Base-by-base conservation (phyloP, 2,797 vertebrate genomes). In the Brachyalestes nurse region DNA sequence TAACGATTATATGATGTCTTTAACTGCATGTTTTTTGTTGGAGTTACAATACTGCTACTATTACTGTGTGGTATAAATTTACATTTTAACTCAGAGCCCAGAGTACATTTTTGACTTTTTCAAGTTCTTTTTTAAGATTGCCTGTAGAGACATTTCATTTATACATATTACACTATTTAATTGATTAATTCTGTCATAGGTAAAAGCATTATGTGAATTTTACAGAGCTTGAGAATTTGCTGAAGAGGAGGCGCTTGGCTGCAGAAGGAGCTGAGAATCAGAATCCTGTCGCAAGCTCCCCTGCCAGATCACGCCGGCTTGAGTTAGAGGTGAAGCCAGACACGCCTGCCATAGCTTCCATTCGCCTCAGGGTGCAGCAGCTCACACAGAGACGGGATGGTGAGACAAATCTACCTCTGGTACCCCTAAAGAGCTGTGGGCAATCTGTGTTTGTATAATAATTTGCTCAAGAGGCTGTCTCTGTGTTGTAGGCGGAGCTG, bases 221-320 rank as follows among this genome's bases (percentile, higher is more conserved):
- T 19, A 62, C 66, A 93, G 93, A 89, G 21, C 74, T 79, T 0
- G 89, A 79, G 4, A 90, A 91, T 51, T 72, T 82, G n/a, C 89
- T 91, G 73, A 95, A 95, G 87, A 90, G 90, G 2, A 89, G 88
- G 0, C 91, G 93, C 16, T 40, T 94, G 83, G 90, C 90, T n/a
- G 57, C 81, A 1, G 75, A 83, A 0, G 92, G 89, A 62, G 88
- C 79, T 61, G 93, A 94, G 83, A 94, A 94, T 78, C 57, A 72
- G 0, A 89, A 86, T 65, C 93, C 93, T 0, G 40, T 28, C 60
- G 66, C 67, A 82, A 0, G 79, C 72, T 86, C 86, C 8, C 90
- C 91, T 38, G 38, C 79, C 9, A 77, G 81, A 72, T 42, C 69
- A 1, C 60, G 47, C 1, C 38, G 9, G 0, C 57, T 73, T 2